Percentiles rank a stretch among this genome's conserved stretches.
These are phyloP conservation scores for Heliornis fulica DNA, from an alignment of 2,113 vertebrate species.

Conservation along the genomic window DNA sequence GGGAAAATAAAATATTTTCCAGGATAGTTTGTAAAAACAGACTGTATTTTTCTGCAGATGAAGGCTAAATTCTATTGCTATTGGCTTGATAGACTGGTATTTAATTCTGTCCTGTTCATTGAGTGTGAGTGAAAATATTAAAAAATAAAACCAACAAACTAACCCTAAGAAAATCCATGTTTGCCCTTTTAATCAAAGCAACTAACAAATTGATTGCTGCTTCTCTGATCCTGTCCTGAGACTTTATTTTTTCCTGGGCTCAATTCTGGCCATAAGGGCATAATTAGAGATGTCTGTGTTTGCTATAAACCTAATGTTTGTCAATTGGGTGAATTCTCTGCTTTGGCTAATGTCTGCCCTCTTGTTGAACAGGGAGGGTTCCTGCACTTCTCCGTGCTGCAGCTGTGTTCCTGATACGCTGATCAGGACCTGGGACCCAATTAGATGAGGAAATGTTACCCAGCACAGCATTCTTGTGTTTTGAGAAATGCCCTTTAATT, in stretches of 20 bases:
- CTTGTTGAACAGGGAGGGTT: background rate
- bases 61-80: background rate
- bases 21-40: background rate
- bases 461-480: background rate
- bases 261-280: background rate
- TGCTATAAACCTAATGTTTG: background rate
- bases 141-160: background rate
- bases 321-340: background rate
- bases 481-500: background rate
- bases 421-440: background rate
- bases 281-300: background rate
- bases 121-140: background rate
- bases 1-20: constrained; percentile 10
- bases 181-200: background rate
- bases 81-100: background rate
- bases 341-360: background rate
- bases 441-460: background rate
- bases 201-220: background rate
- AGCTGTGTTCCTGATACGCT: background rate
- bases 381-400: background rate
- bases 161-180: background rate
- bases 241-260: background rate
- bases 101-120: background rate
- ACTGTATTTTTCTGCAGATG: background rate
- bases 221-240: background rate